Evolutionary conservation across 2,113 vertebrate species (phyloP).

Genomic region (Phodopus roborovskii): DNA sequence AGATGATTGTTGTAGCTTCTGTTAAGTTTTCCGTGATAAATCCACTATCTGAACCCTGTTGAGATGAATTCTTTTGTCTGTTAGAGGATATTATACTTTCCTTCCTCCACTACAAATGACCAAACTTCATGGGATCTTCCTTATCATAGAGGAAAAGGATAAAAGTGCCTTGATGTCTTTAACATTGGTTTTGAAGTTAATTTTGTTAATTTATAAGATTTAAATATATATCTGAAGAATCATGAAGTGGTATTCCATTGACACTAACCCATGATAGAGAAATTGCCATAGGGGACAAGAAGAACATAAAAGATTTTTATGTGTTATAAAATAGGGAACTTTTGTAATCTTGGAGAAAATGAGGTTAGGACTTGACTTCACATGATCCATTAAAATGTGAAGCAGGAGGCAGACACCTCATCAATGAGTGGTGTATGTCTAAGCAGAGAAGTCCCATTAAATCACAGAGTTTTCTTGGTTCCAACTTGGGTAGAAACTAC

Average conservation of each 20-base stretch:
- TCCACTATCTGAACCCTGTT: neutral
- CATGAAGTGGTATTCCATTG: neutral
- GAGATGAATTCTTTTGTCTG: neutral
- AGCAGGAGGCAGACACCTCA: neutral
- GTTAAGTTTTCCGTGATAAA: neutral
- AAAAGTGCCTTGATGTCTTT: neutral
- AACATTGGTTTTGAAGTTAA: neutral
- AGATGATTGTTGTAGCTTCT: neutral
- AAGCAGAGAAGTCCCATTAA: neutral
- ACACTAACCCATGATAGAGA: neutral
- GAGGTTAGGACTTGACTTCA: neutral
- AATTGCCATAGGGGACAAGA: neutral
- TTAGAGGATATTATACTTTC: no score
- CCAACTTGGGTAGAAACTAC: neutral
- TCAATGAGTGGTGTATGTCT: neutral
- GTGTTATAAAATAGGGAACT: neutral
- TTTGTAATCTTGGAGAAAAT: neutral
- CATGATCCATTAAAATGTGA: neutral
- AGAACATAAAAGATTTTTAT: neutral
- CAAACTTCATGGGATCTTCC: neutral
- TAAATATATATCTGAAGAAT: neutral
- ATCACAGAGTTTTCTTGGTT: neutral
- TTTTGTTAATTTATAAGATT: no score
- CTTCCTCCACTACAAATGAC: no score
- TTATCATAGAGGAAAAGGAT: neutral